A percentile compares a stretch with the other conserved stretches of the same genome.
phyloP scores from a whole-genome alignment of 1,140 invertebrate genomes.

The Wiebesia pumilae region DNA sequence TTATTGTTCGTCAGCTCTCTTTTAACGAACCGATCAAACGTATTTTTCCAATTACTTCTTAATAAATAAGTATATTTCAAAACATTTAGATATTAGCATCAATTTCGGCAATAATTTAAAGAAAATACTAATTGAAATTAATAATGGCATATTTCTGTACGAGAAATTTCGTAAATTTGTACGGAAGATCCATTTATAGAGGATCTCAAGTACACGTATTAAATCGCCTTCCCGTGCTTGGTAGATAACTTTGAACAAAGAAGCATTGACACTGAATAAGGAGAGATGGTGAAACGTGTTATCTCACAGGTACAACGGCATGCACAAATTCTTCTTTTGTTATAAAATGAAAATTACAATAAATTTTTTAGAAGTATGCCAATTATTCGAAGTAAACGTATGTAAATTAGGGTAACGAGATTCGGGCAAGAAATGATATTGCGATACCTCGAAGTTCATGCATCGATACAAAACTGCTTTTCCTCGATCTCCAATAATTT shows the following conservation, averaged over 20 bases:
- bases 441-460: no score
- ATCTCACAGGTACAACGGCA: not conserved
- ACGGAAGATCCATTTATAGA: conserved; percentile 7
- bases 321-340: conserved; percentile 9
- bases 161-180: not conserved
- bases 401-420: not conserved
- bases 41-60: no score
- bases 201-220: not conserved
- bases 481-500: no score
- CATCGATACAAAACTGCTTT: no score
- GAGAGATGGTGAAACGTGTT: conserved; percentile 32
- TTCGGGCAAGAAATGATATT: not conserved
- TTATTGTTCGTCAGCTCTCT: no score
- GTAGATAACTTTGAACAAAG: conserved; percentile 34
- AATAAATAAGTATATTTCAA: not conserved
- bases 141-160: no score
- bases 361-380: not conserved
- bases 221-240: not conserved
- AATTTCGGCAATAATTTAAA: not conserved
- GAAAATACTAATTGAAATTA: not conserved
- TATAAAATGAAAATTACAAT: not conserved
- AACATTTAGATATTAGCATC: not conserved
- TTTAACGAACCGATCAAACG: no score
- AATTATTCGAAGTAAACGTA: not conserved
- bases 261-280: conserved; percentile 13